Conservation (phyloP, 2,888 invertebrate genomes). For the Teleiodes luculella region DNA sequence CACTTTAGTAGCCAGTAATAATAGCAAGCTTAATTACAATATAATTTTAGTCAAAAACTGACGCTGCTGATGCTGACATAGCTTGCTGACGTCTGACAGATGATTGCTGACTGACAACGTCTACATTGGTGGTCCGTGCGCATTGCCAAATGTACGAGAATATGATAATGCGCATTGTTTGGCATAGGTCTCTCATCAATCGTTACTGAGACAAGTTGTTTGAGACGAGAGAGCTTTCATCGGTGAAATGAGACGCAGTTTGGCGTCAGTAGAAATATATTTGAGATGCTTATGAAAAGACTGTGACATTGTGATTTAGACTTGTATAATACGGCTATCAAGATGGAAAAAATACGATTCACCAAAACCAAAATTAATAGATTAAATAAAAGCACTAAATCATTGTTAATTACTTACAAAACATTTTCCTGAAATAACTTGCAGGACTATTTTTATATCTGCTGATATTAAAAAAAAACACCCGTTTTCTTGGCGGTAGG, state of each 20-base stretch:
- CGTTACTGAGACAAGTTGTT: constrained; percentile 1
- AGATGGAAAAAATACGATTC: no score
- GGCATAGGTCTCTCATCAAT: neutral
- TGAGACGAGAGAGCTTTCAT: neutral
- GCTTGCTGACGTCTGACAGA: constrained; percentile 5
- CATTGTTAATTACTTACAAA: no score
- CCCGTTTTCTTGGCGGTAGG: no score
- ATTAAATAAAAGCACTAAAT: no score
- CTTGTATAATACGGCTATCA: no score
- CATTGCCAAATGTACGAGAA: constrained; percentile 3
- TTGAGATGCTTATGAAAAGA: no score
- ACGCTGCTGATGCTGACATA: neutral
- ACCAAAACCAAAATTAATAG: no score
- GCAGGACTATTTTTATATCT: no score
- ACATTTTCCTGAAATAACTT: no score
- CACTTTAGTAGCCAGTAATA: no score
- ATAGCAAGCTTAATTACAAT: neutral
- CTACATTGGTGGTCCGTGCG: constrained; percentile 4
- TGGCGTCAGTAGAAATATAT: neutral
- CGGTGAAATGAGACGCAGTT: neutral
- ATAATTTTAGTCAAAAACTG: neutral
- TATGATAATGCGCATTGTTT: neutral
- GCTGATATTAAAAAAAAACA: no score
- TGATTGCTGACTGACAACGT: constrained; percentile 7
- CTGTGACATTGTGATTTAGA: no score